Conservation (phyloP, 2,113 vertebrate species). For the Megaceryle torquata region DNA sequence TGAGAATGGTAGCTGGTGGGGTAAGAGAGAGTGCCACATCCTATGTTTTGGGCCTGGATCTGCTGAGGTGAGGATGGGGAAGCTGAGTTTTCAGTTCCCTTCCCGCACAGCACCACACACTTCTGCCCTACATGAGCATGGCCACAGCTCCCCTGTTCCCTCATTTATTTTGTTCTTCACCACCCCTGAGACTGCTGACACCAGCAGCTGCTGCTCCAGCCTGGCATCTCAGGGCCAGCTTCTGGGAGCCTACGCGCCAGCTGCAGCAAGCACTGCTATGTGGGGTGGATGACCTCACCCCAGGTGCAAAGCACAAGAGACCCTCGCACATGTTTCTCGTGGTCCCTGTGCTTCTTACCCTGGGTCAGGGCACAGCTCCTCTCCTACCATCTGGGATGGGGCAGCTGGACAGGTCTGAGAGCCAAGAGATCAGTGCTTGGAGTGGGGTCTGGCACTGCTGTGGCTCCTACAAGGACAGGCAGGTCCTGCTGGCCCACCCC, state of each 20-base stretch:
- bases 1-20: neutral
- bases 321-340: neutral
- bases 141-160: neutral
- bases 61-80: neutral
- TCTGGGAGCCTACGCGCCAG: fast-evolving
- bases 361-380: neutral
- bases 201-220: neutral
- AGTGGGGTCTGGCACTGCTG: neutral
- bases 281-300: neutral
- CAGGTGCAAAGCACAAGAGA: neutral
- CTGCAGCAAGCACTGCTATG: neutral
- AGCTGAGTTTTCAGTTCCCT: conserved; percentile 18
- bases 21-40: neutral
- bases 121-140: fast-evolving
- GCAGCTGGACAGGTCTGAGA: neutral
- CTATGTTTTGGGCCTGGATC: neutral
- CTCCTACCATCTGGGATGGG: neutral
- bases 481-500: neutral
- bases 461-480: neutral
- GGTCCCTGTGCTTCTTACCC: neutral
- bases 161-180: neutral
- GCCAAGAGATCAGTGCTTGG: neutral
- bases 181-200: too few relatives aligned
- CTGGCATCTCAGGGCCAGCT: neutral
- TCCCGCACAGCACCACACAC: neutral